phyloP scores from a whole-genome alignment of 2,113 vertebrate species.

The Holacanthus passer region DNA sequence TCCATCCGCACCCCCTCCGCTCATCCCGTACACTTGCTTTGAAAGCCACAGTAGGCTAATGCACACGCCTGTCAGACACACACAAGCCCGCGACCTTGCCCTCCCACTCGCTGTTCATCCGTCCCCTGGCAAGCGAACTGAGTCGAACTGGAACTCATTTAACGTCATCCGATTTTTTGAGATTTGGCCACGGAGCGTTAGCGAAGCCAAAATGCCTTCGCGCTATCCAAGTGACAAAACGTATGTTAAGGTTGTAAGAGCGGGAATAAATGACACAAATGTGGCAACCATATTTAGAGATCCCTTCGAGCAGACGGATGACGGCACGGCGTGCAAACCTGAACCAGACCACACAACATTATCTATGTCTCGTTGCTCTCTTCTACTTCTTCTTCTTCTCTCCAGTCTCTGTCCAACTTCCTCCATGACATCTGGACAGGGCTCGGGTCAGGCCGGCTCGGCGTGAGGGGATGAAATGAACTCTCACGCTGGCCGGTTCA shows the following conservation, averaged over 20 bases:
- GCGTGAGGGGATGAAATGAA: constrained; percentile 25
- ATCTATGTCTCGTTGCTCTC: background rate
- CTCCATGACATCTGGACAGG: constrained; percentile 45
- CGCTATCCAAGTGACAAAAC: constrained; percentile 61
- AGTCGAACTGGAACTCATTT: constrained; percentile 62
- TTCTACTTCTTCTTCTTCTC: background rate
- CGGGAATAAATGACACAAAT: constrained; percentile 67
- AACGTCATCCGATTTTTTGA: constrained; percentile 42
- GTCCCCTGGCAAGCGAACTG: constrained; percentile 51
- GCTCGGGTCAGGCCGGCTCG: constrained; percentile 14
- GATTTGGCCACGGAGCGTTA: constrained; percentile 36
- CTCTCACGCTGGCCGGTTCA: constrained; percentile 13
- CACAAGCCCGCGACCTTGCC: constrained; percentile 33
- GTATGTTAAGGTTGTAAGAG: constrained; percentile 56
- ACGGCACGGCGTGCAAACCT: constrained; percentile 46
- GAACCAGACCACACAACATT: constrained; percentile 61
- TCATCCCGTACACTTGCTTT: constrained; percentile 16
- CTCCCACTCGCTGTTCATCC: constrained; percentile 50
- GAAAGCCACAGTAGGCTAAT: constrained; percentile 46
- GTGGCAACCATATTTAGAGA: constrained; percentile 64
- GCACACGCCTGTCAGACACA: constrained; percentile 35
- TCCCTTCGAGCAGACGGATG: constrained; percentile 37
- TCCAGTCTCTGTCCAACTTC: background rate
- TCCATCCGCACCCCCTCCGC: constrained; percentile 34
- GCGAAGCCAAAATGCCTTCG: constrained; percentile 35